phyloP scores from a whole-genome alignment of 30 jellyfish, hydroid and myxozoan species.

The Haliclystus octoradiatus region DNA sequence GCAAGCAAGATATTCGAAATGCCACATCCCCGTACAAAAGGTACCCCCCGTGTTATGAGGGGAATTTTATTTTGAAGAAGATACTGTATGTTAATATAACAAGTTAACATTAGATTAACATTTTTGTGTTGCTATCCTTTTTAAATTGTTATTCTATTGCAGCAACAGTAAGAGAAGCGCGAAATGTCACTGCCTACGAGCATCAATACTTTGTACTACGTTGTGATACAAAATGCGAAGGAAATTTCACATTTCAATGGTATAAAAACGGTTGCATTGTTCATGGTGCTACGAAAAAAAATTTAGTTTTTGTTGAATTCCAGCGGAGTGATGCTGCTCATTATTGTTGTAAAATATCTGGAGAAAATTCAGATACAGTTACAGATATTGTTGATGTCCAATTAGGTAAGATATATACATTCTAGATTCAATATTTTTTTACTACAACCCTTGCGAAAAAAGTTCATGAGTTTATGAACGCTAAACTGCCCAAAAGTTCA shows the following conservation, averaged over 20 bases:
- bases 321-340: constrained; percentile 59
- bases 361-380: constrained; percentile 10
- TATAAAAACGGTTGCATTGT: constrained; percentile 54
- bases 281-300: constrained; percentile 35
- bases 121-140: too few relatives aligned
- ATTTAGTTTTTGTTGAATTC: constrained; percentile 41
- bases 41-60: too few relatives aligned
- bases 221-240: constrained; percentile 30
- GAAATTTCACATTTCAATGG: constrained; percentile 51
- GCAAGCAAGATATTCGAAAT: too few relatives aligned
- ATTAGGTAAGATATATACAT: constrained; percentile 17
- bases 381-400: not conserved
- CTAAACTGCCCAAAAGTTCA: too few relatives aligned
- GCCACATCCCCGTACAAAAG: too few relatives aligned
- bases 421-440: not conserved
- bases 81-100: too few relatives aligned
- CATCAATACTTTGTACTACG: constrained; percentile 51
- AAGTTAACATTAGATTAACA: too few relatives aligned
- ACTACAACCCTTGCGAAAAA: too few relatives aligned
- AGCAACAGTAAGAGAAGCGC: too few relatives aligned
- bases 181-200: constrained; percentile 12
- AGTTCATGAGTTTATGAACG: too few relatives aligned
- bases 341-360: constrained; percentile 59
- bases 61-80: too few relatives aligned
- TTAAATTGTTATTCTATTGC: too few relatives aligned